These are phyloP conservation scores for Heliconius melpomene DNA, from an alignment of 1,140 invertebrate species.

Conservation along the genomic window DNA sequence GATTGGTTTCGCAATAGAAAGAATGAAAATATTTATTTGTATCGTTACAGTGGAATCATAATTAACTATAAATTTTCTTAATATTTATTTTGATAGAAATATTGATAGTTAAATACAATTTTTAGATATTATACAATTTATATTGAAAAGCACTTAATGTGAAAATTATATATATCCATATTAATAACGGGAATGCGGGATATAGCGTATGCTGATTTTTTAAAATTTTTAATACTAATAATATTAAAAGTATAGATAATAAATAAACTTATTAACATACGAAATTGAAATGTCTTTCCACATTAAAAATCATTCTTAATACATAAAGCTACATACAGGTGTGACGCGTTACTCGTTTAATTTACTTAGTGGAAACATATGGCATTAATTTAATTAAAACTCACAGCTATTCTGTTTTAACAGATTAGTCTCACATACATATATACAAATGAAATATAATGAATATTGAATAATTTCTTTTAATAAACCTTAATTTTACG, in stretches of 20 bases:
- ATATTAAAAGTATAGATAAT: too few species aligned
- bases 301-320: neutral
- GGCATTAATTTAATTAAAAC: conserved; percentile 45
- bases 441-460: conserved; percentile 27
- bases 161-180: neutral
- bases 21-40: conserved; percentile 5
- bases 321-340: neutral
- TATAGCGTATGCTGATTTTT: too few species aligned
- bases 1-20: conserved; percentile 22
- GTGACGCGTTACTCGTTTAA: conserved; percentile 33
- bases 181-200: too few species aligned
- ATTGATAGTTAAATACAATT: neutral
- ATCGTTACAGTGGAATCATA: neutral
- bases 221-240: too few species aligned
- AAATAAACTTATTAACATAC: too few species aligned
- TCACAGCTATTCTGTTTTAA: conserved; percentile 26
- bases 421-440: conserved; percentile 29
- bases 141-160: neutral
- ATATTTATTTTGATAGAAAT: neutral
- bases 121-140: neutral
- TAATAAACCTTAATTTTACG: too few species aligned
- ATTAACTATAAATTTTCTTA: neutral
- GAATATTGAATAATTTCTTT: neutral
- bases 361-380: conserved; percentile 38
- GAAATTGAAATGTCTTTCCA: neutral